These are phyloP conservation scores for Coccyzus lansbergi DNA, from an alignment of 2,797 vertebrate genomes.

Conservation along the genomic window DNA sequence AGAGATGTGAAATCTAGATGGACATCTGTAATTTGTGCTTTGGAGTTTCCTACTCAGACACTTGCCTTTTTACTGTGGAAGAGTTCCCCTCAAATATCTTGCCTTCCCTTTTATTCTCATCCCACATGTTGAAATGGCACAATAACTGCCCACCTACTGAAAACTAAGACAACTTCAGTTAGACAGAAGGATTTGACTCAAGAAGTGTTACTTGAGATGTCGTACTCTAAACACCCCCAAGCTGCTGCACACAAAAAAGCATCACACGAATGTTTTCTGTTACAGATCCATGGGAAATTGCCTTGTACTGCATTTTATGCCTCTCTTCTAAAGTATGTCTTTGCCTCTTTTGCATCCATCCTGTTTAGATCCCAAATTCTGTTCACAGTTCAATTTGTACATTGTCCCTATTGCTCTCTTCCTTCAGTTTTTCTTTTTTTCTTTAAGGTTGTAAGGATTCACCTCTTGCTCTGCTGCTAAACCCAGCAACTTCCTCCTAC, in stretches of 20 bases:
- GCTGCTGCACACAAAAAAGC: accelerated
- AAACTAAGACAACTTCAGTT: neutral
- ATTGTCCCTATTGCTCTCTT: neutral
- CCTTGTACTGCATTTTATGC: neutral
- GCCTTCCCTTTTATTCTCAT: neutral
- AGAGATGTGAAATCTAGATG: neutral
- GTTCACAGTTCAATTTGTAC: neutral
- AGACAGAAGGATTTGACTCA: neutral
- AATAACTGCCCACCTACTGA: neutral
- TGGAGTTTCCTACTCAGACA: neutral
- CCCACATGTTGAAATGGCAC: neutral
- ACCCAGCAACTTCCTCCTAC: neutral
- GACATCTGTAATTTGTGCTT: neutral
- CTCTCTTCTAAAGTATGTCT: neutral
- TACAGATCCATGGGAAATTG: neutral
- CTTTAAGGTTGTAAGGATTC: neutral
- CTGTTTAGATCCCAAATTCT: neutral
- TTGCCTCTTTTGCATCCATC: neutral
- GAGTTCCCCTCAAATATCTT: neutral
- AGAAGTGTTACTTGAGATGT: neutral
- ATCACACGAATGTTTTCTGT: neutral
- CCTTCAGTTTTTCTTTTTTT: neutral
- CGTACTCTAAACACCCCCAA: neutral
- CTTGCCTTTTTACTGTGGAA: neutral
- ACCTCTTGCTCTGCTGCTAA: constrained; percentile 8